phyloP scores from a whole-genome alignment of 92 coral and sea anemone genomes.

The Palythoa heliodiscus region DNA sequence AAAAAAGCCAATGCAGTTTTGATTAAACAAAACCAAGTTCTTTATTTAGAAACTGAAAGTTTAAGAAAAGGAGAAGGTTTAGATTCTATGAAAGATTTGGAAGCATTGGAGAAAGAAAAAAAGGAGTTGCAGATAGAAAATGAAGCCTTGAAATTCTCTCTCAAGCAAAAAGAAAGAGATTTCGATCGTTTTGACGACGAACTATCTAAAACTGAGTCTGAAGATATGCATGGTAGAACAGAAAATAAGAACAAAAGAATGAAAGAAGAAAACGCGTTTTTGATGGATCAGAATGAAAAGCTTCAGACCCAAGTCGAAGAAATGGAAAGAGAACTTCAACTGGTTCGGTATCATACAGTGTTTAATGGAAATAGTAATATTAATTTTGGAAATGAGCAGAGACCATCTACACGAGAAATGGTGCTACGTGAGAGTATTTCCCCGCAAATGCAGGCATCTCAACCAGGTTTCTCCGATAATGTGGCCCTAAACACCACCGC shows the following conservation, averaged over 20 bases:
- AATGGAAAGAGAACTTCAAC: conserved; percentile 50
- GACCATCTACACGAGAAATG: background rate
- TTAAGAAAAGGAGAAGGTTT: conserved; percentile 55
- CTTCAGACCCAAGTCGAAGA: conserved; percentile 77
- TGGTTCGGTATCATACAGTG: conserved; percentile 8
- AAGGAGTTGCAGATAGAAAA: conserved; percentile 69
- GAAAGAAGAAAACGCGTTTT: conserved; percentile 72
- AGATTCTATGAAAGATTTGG: conserved; percentile 53
- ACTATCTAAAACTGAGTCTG: conserved; percentile 59
- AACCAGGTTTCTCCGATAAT: background rate
- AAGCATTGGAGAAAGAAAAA: conserved; percentile 66
- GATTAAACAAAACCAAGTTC: conserved; percentile 91
- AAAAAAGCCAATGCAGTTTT: conserved; percentile 87
- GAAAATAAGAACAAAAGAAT: conserved; percentile 68
- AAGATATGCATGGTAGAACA: conserved; percentile 45
- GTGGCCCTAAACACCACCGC: conserved; percentile 3
- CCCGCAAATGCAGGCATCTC: background rate
- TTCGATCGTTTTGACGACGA: conserved; percentile 61
- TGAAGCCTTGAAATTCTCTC: conserved; percentile 58
- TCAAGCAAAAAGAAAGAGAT: conserved; percentile 58
- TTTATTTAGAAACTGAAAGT: conserved; percentile 90
- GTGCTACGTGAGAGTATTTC: conserved; percentile 11
- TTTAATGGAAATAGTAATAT: background rate
- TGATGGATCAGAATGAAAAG: conserved; percentile 72
- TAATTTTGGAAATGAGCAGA: background rate